These are phyloP conservation scores for Holothuria glaberrima DNA, from an alignment of 35 echinoderm and acorn worm genomes.

Conservation along the genomic window DNA sequence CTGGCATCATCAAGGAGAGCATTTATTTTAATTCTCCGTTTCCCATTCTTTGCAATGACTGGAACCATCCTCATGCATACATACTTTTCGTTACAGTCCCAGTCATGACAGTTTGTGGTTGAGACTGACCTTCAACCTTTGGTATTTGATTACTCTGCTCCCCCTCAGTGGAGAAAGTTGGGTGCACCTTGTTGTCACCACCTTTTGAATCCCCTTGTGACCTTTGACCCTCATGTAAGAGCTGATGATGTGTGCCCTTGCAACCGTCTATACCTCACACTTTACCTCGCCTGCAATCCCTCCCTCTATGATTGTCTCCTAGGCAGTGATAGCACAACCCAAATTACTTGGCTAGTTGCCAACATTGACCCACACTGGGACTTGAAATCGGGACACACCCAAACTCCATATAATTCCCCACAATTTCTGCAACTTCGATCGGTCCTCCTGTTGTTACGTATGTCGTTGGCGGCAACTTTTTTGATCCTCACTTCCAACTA, in stretches of 20 bases:
- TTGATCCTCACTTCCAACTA: neutral
- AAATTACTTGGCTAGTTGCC: too few relatives aligned
- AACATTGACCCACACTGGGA: neutral
- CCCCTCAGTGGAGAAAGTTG: neutral
- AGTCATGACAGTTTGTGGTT: neutral
- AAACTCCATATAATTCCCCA: conserved; percentile 10
- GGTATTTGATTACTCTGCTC: neutral
- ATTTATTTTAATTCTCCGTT: neutral
- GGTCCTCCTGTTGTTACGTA: neutral
- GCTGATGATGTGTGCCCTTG: too few relatives aligned
- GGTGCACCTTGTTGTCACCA: too few relatives aligned
- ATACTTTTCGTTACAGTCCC: neutral
- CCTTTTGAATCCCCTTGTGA: too few relatives aligned
- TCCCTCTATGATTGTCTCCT: too few relatives aligned
- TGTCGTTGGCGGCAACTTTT: neutral
- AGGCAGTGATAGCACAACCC: too few relatives aligned
- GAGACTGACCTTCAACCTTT: neutral
- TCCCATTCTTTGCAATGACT: conserved; percentile 30
- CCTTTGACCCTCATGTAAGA: too few relatives aligned
- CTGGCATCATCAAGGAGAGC: conserved; percentile 41
- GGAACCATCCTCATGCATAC: neutral
- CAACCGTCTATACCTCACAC: too few relatives aligned
- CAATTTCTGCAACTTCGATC: neutral
- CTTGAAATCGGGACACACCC: conserved; percentile 28
- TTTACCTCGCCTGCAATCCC: too few relatives aligned